phyloP scores from a whole-genome alignment of 2,113 vertebrate genomes.

The Kryptolebias marmoratus region DNA sequence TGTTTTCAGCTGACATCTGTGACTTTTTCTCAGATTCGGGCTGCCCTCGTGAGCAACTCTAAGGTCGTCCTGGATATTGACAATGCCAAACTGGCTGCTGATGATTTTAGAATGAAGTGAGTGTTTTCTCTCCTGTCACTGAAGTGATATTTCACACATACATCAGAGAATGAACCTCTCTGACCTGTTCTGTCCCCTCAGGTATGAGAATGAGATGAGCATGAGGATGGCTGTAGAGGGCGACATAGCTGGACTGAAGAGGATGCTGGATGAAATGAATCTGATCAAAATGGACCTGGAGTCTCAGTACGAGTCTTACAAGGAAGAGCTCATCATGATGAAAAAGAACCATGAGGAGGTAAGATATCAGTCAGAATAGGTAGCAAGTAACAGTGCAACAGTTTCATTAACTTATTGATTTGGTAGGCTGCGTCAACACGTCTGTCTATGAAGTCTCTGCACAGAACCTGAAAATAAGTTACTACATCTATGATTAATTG shows the following conservation, averaged over 20 bases:
- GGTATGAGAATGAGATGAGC: conserved; percentile 72
- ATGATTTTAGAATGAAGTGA: conserved; percentile 92
- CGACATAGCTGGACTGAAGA: conserved; percentile 66
- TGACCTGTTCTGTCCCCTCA: conserved; percentile 34
- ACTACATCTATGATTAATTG: background rate
- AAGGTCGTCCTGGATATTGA: conserved; percentile 83
- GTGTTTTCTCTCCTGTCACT: conserved; percentile 26
- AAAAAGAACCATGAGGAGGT: conserved; percentile 81
- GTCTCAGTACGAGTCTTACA: conserved; percentile 69
- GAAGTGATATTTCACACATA: conserved; percentile 15
- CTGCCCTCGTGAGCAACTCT: conserved; percentile 75
- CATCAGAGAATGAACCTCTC: background rate
- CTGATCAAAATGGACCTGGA: conserved; percentile 68
- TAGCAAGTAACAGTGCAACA: accelerated
- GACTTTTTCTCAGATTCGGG: conserved; percentile 66
- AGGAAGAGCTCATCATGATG: conserved; percentile 73
- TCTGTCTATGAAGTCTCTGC: background rate
- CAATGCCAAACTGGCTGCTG: conserved; percentile 87
- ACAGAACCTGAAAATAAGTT: background rate
- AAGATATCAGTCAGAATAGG: conserved; percentile 8
- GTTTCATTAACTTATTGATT: background rate
- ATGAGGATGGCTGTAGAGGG: conserved; percentile 70
- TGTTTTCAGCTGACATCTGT: conserved; percentile 1
- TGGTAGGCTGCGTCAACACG: background rate
- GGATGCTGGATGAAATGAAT: conserved; percentile 70